phyloP scores from a whole-genome alignment of 1,140 invertebrate species.

The Psix sp. region DNA sequence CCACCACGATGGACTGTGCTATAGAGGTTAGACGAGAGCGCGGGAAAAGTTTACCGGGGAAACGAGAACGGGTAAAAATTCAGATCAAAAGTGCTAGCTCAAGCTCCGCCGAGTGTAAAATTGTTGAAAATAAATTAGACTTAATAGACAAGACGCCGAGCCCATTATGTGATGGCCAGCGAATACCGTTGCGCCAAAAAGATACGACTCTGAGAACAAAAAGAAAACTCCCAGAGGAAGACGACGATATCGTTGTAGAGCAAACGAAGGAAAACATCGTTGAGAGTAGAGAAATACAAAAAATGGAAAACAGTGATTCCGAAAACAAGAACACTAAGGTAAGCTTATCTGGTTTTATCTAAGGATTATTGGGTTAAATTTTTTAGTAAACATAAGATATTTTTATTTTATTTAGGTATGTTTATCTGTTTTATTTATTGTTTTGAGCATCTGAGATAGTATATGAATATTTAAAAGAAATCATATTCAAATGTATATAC shows the following conservation, averaged over 20 bases:
- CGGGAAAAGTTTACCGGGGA: constrained; percentile 45
- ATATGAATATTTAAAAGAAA: too few species aligned
- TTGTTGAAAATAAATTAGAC: constrained; percentile 63
- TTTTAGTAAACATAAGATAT: too few species aligned
- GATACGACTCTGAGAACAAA: neutral
- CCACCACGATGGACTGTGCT: constrained; percentile 1
- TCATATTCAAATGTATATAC: too few species aligned
- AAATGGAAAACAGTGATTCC: too few species aligned
- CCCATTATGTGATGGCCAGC: constrained; percentile 25
- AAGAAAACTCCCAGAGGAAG: neutral
- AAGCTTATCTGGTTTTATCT: too few species aligned
- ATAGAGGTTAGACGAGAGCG: constrained; percentile 48
- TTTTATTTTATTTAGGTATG: too few species aligned
- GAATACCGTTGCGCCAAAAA: constrained; percentile 23
- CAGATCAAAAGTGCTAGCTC: constrained; percentile 61
- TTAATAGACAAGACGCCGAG: constrained; percentile 68
- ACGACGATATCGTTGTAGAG: neutral
- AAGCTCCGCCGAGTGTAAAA: constrained; percentile 49
- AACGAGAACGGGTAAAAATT: constrained; percentile 66
- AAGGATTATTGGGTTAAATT: too few species aligned
- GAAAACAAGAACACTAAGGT: too few species aligned
- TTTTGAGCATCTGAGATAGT: too few species aligned
- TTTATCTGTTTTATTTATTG: too few species aligned
- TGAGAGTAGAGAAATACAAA: neutral
- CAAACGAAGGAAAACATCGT: constrained; percentile 20